Conservation (phyloP, 2,797 vertebrate species). For the Pogoniulus pusillus region DNA sequence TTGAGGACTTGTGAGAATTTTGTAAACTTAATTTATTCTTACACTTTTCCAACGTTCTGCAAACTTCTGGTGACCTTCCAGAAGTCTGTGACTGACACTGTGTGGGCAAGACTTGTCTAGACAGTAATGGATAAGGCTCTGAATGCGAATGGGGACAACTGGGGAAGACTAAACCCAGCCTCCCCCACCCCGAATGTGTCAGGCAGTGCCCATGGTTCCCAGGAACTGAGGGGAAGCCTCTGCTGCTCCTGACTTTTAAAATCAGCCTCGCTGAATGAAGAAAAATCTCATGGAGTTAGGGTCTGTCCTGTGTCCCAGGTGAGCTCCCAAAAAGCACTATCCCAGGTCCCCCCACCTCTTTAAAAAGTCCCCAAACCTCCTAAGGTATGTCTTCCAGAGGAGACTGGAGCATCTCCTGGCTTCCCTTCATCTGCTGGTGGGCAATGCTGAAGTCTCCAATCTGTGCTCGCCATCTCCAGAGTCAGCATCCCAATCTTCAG, state of each 20-base stretch:
- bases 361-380: neutral
- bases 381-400: neutral
- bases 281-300: neutral
- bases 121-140: neutral
- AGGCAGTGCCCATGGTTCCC: neutral
- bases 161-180: neutral
- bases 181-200: neutral
- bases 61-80: neutral
- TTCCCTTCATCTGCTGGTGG: neutral
- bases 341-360: neutral
- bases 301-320: too few species aligned
- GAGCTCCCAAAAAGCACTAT: neutral
- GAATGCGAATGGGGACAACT: neutral
- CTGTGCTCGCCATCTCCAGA: neutral
- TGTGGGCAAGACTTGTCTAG: neutral
- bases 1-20: neutral
- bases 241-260: neutral
- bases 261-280: neutral
- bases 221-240: neutral
- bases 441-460: neutral
- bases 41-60: neutral
- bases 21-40: neutral
- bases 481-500: neutral
- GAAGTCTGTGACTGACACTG: neutral
- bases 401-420: neutral